Conservation (phyloP, 2,888 invertebrate genomes). For the Cenopis cana region DNA sequence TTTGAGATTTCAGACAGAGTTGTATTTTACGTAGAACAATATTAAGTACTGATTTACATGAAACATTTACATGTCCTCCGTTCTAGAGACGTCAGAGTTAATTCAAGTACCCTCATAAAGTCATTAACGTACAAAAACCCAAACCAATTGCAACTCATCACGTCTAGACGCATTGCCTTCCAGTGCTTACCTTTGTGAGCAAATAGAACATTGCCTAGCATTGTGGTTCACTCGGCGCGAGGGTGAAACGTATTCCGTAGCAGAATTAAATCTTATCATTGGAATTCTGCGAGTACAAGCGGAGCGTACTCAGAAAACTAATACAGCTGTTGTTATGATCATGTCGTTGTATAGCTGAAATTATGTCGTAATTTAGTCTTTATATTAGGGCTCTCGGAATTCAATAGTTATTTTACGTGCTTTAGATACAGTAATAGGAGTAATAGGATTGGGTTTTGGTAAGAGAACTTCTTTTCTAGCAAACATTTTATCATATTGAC, state of each 20-base stretch:
- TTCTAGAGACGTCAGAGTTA: background rate
- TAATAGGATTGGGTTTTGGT: too few relatives aligned
- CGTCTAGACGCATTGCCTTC: constrained; percentile 42
- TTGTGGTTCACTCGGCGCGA: constrained; percentile 32
- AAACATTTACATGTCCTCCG: background rate
- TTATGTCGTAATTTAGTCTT: background rate
- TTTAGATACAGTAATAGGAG: too few relatives aligned
- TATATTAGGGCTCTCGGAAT: background rate
- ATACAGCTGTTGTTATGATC: background rate
- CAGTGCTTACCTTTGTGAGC: constrained; percentile 62
- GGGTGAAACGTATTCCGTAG: constrained; percentile 40
- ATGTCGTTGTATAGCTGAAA: background rate
- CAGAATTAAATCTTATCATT: constrained; percentile 36
- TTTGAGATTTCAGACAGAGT: constrained; percentile 4
- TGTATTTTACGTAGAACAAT: background rate
- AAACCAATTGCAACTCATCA: background rate
- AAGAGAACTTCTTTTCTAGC: too few relatives aligned
- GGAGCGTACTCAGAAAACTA: constrained; percentile 8
- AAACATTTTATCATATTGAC: too few relatives aligned
- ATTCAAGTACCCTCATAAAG: constrained; percentile 11
- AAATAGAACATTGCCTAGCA: constrained; percentile 27
- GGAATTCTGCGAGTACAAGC: constrained; percentile 1
- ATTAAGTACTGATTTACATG: background rate
- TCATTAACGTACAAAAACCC: background rate
- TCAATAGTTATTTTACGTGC: background rate